Evolutionary conservation across 1,140 invertebrate genomes (phyloP).

Genomic region (Druon quercuslanigerum): DNA sequence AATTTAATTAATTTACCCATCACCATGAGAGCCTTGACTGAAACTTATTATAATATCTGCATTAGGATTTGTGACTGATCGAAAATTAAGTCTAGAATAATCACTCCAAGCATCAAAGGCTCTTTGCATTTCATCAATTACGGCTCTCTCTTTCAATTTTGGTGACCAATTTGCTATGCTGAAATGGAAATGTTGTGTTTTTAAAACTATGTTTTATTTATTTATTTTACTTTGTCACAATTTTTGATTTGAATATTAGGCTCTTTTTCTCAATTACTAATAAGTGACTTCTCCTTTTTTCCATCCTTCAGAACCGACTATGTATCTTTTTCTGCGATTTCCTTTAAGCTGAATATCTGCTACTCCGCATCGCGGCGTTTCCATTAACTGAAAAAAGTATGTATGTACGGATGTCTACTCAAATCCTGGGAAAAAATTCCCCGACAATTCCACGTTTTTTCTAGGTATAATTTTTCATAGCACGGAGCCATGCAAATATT

Average conservation of each 20-base stretch:
- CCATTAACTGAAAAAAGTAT: background rate
- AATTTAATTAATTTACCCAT: background rate
- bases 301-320: conserved; percentile 21
- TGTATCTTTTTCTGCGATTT: conserved; percentile 8
- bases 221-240: background rate
- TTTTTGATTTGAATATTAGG: background rate
- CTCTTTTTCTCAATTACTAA: conserved; percentile 3
- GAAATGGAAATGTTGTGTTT: background rate
- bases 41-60: conserved; percentile 23
- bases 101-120: conserved; percentile 9
- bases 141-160: conserved; percentile 1
- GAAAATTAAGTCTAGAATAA: conserved; percentile 22
- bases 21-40: conserved; percentile 6
- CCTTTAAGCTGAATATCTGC: background rate
- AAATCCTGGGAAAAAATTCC: no score
- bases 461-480: no score
- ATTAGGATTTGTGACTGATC: background rate
- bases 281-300: background rate
- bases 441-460: no score
- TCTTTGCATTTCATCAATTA: conserved; percentile 20
- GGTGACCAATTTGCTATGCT: conserved; percentile 20
- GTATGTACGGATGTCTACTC: no score
- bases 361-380: conserved; percentile 9
- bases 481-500: no score
- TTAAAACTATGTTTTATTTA: background rate